Conservation (phyloP, 2,888 invertebrate species). For the Sinelater perroti region DNA sequence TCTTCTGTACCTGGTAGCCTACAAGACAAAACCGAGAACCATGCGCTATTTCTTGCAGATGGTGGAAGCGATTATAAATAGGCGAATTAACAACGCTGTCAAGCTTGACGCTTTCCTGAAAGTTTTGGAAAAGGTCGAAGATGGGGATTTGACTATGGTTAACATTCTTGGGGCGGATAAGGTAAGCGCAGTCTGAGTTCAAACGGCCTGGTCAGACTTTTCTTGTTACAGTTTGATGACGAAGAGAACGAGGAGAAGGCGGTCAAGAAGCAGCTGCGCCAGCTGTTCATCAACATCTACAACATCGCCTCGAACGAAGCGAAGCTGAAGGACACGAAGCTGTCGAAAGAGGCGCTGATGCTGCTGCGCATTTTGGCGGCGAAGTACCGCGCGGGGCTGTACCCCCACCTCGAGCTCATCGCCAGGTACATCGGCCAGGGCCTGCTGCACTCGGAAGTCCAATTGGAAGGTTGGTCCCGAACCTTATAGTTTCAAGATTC, state of each 20-base stretch:
- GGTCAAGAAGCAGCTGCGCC: conserved; percentile 48
- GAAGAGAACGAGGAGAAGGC: conserved; percentile 50
- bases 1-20: conserved; percentile 47
- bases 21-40: conserved; percentile 48
- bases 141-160: conserved; percentile 48
- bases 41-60: conserved; percentile 52
- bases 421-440: conserved; percentile 52
- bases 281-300: conserved; percentile 48
- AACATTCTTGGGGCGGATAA: conserved; percentile 47
- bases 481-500: too few species aligned
- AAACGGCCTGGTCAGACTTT: too few species aligned
- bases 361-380: conserved; percentile 47
- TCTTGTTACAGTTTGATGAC: conserved; percentile 46
- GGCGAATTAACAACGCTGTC: conserved; percentile 49
- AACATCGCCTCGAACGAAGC: conserved; percentile 48
- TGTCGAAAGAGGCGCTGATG: conserved; percentile 41
- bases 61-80: conserved; percentile 51
- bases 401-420: conserved; percentile 50
- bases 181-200: too few species aligned
- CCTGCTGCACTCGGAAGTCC: conserved; percentile 44
- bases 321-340: conserved; percentile 25
- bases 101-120: conserved; percentile 50
- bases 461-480: conserved; percentile 49
- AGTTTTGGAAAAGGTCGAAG: conserved; percentile 49
- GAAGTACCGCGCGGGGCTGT: conserved; percentile 49